A percentile compares a stretch with the other conserved stretches of the same genome.
Conservation (phyloP, 2,797 vertebrate genomes). For the Mormyrops boulengeri region DNA sequence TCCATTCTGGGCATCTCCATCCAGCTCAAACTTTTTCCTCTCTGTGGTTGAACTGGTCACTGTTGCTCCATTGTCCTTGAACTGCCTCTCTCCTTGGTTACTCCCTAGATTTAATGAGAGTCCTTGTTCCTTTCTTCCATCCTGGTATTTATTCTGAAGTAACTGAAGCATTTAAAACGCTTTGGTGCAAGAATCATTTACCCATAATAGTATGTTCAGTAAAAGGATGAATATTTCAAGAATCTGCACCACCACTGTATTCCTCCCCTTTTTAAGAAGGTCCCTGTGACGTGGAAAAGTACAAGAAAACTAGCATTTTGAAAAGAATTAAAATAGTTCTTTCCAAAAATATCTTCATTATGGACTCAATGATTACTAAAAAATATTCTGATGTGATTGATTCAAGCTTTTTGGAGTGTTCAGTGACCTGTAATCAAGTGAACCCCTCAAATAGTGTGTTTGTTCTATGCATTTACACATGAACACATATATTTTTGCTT, state of each 20-base stretch:
- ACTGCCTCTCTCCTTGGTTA: neutral
- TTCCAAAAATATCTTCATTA: neutral
- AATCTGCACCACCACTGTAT: neutral
- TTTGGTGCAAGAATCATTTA: slow-evolving; percentile 11
- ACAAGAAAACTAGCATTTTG: neutral
- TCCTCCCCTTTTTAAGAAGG: neutral
- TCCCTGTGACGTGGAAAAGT: neutral
- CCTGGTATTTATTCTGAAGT: slow-evolving; percentile 8
- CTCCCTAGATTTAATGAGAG: neutral
- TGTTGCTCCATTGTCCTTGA: slow-evolving; percentile 6
- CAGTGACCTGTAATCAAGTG: neutral
- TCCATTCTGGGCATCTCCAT: neutral
- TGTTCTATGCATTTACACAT: neutral
- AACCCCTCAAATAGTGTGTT: neutral
- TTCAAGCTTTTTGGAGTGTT: neutral
- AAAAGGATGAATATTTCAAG: neutral
- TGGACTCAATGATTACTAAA: neutral
- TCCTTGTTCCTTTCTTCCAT: neutral
- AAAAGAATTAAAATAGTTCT: neutral
- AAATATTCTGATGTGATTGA: neutral
- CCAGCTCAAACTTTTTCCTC: neutral
- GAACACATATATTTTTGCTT: neutral
- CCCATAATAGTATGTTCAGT: neutral
- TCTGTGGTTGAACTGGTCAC: neutral
- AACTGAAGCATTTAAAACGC: slow-evolving; percentile 9